phyloP scores from a whole-genome alignment of 2,113 vertebrate genomes.

The Aegypius monachus region DNA sequence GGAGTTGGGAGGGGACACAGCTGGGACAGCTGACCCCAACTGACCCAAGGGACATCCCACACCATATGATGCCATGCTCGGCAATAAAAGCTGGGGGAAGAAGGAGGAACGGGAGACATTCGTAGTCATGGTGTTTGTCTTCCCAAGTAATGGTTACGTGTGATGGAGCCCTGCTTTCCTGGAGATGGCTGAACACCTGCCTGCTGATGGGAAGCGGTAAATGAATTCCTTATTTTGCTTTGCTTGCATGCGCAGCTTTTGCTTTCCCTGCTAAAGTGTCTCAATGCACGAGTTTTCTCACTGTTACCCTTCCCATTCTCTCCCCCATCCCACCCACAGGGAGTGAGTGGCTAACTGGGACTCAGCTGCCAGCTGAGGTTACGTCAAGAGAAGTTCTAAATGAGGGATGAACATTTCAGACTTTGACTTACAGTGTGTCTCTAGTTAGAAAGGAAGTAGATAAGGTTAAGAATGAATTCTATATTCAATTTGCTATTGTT shows the following conservation, averaged over 20 bases:
- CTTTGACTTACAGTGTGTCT: not conserved
- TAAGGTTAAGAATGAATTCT: not conserved
- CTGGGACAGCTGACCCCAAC: not conserved
- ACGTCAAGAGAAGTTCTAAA: not conserved
- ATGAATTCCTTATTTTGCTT: not conserved
- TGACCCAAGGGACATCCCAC: no score
- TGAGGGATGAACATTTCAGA: not conserved
- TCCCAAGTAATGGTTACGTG: rapidly evolving
- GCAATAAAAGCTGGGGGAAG: not conserved
- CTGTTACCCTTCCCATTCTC: not conserved
- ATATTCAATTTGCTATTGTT: not conserved
- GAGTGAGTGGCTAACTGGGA: not conserved
- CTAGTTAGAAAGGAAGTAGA: not conserved
- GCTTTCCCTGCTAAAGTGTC: not conserved
- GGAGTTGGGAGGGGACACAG: not conserved
- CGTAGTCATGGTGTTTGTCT: not conserved
- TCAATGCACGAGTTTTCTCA: rapidly evolving
- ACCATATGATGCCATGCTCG: no score
- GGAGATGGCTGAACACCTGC: not conserved
- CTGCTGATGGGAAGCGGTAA: rapidly evolving
- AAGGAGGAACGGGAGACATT: rapidly evolving
- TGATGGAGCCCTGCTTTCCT: not conserved
- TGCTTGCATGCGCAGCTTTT: not conserved
- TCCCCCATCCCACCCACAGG: rapidly evolving
- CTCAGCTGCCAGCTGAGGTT: not conserved